Evolutionary conservation across 2,888 invertebrate genomes (phyloP), one percentile per base, ranked within the genome.

Genomic region (Boloria selene): DNA sequence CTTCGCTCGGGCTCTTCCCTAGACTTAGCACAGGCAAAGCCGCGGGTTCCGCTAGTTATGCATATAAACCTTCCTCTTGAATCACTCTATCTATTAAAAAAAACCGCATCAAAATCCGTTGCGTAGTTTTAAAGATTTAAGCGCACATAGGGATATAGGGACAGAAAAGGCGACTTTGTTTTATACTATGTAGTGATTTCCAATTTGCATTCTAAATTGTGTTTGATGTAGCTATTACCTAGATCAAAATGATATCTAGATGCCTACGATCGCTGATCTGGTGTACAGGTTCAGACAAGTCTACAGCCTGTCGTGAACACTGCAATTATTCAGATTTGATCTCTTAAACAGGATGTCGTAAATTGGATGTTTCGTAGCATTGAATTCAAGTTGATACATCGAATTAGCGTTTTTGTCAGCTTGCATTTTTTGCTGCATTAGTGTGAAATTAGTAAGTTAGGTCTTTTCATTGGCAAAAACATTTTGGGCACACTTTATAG

Each of bases 321-420:
- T 77, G 80, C 79, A 85, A 88, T 88, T 86, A 88, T 79, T 77
- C 71, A 81, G 84, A 85, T 85, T 75, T 74, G 71, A 86, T 87
- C 82, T 82, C 74, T 69, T 66, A 74, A 84, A 80, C 84, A 85
- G 86, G 86, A 88, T 86, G 84, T 84, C 75, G 77, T 78, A 81
- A 83, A 85, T 83, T 82, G 76, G 76, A 75, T 71, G 74, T 75
- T 77, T 73, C 64, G 60, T 66, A 76, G 72, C 72, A 74, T 75
- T 70, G 68, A 71, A 74, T 70, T 73, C 70, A 42, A 65, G 73
- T 73, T 71, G 68, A 69, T 65, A 68, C 71, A 72, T 72, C 38
- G 68, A 68, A 75, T 75, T 76, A 74, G 64, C 38, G 54, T 67
- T 76, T 74, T 77, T 72, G 51, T 64, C 60, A 60, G 67, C 64